Percentiles rank a stretch among this genome's conserved stretches.
These are phyloP conservation scores for Drosophila monieri DNA, from an alignment of 2,888 invertebrate species.

Conservation along the genomic window DNA sequence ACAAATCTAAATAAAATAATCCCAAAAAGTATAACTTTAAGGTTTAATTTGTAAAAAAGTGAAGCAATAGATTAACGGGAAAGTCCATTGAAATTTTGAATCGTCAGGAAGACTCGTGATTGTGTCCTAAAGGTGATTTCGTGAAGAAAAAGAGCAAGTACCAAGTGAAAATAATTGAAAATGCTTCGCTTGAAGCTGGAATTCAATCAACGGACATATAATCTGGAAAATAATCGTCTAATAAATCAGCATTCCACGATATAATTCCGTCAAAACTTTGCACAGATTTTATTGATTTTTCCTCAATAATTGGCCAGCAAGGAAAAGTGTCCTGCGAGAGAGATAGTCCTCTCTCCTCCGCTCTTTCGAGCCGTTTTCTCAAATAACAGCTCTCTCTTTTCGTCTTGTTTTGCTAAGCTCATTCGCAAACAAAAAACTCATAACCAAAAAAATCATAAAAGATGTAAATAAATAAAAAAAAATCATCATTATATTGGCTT, in stretches of 20 bases:
- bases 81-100: background rate
- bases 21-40: background rate
- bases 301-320: constrained; percentile 59
- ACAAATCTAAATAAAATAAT: constrained; percentile 39
- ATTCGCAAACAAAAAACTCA: constrained; percentile 44
- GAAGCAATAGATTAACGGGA: background rate
- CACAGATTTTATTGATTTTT: constrained; percentile 69
- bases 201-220: background rate
- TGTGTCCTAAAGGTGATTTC: constrained; percentile 53
- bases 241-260: background rate
- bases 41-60: background rate
- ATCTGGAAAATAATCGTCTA: background rate
- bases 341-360: constrained; percentile 30
- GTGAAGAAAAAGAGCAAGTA: background rate
- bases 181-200: background rate
- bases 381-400: constrained; percentile 20
- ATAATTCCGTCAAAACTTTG: constrained; percentile 18
- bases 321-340: constrained; percentile 49
- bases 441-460: constrained; percentile 2
- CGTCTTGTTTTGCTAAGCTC: constrained; percentile 65
- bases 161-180: constrained; percentile 5
- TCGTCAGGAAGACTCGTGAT: background rate
- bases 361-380: constrained; percentile 1
- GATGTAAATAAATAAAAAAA: background rate
- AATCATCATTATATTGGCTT: constrained; percentile 17